Evolutionary conservation across 1,140 invertebrate genomes (phyloP).

Genomic region (Drosophila ironensis): DNA sequence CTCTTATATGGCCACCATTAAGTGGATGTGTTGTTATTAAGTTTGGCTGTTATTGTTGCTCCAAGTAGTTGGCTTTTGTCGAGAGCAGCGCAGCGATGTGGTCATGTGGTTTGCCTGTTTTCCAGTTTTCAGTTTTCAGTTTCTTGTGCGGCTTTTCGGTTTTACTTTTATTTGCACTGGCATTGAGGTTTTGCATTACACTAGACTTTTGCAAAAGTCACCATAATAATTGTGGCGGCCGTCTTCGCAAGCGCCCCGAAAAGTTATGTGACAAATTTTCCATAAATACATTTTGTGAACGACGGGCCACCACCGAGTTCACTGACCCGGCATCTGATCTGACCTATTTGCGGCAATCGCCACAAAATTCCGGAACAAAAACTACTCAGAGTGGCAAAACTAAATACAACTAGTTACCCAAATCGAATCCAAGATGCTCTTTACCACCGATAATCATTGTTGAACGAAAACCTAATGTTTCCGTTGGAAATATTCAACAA

Average conservation of each 20-base stretch:
- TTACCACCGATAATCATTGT: no score
- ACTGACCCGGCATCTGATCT: slow-evolving; percentile 38
- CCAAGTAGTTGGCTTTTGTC: slow-evolving; percentile 1
- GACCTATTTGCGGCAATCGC: slow-evolving; percentile 40
- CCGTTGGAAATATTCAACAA: no score
- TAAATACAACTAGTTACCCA: no score
- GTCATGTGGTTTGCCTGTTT: slow-evolving; percentile 62
- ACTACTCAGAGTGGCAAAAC: no score
- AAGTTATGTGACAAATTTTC: slow-evolving; percentile 47
- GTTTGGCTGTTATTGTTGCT: slow-evolving; percentile 12
- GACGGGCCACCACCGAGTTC: slow-evolving; percentile 32
- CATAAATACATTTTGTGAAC: slow-evolving; percentile 41
- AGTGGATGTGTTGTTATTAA: slow-evolving; percentile 15
- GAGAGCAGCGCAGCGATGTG: slow-evolving; percentile 44
- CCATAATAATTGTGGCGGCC: not conserved
- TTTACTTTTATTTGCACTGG: slow-evolving; percentile 46
- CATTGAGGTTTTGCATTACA: slow-evolving; percentile 66
- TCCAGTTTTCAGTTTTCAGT: slow-evolving; percentile 35
- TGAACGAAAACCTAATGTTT: no score
- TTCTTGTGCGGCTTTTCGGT: slow-evolving; percentile 42
- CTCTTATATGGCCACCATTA: not conserved
- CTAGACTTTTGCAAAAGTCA: not conserved
- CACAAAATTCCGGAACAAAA: slow-evolving; percentile 6
- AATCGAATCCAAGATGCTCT: not conserved
- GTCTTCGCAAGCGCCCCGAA: not conserved